Evolutionary conservation across 2,113 vertebrate species (phyloP).

Genomic region (Trematocara macrostoma): DNA sequence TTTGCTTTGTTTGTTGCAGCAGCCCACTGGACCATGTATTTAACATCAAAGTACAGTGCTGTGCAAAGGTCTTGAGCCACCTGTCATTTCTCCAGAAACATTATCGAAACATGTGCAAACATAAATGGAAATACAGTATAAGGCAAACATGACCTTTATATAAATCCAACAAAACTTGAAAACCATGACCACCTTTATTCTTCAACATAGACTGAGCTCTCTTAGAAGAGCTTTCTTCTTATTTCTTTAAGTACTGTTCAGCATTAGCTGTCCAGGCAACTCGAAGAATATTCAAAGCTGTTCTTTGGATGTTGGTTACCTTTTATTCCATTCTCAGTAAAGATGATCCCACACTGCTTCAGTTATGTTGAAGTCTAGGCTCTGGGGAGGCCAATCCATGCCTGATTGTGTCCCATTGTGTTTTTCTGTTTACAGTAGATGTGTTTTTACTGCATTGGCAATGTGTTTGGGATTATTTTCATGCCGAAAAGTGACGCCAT

Average conservation of each 20-base stretch:
- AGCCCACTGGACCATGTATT: neutral
- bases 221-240: neutral
- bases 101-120: neutral
- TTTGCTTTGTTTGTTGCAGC: neutral
- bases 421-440: neutral
- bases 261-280: neutral
- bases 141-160: neutral
- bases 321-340: neutral
- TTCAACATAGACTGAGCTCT: neutral
- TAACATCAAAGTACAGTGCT: neutral
- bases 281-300: neutral
- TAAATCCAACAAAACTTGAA: neutral
- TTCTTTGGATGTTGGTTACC: neutral
- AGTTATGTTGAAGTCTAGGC: neutral
- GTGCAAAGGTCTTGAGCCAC: neutral
- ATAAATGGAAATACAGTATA: neutral
- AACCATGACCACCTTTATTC: neutral
- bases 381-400: neutral
- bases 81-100: neutral
- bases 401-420: neutral
- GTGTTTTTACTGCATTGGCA: neutral
- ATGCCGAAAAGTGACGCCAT: neutral
- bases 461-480: neutral
- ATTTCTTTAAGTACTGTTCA: neutral
- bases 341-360: neutral